Evolutionary conservation across 1,140 invertebrate species (phyloP).

Genomic region (Rhopalosiphum maidis): DNA sequence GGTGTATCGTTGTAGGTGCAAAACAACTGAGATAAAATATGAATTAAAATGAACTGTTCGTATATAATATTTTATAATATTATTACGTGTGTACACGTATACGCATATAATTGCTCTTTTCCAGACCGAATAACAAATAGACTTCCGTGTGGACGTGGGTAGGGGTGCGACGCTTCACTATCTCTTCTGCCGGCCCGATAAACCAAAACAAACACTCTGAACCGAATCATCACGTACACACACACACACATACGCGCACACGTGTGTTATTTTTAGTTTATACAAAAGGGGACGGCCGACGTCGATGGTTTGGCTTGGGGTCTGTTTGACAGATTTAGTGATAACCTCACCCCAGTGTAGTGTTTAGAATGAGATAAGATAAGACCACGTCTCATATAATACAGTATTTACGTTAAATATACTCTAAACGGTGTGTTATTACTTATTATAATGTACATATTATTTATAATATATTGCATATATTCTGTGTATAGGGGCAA

Average conservation of each 20-base stretch:
- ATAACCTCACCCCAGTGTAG: slow-evolving; percentile 30
- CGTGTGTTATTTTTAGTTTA: background rate
- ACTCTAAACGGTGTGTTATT: background rate
- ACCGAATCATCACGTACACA: background rate
- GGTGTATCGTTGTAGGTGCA: background rate
- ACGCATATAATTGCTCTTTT: background rate
- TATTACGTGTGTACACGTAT: no score
- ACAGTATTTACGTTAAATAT: background rate
- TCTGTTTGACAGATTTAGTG: slow-evolving; percentile 29
- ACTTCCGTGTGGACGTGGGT: background rate
- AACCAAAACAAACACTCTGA: slow-evolving; percentile 26
- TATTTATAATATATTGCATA: background rate
- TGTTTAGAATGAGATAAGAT: slow-evolving; percentile 17
- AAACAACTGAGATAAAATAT: background rate
- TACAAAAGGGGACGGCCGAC: background rate
- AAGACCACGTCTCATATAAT: background rate
- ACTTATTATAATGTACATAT: background rate
- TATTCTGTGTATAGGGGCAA: background rate
- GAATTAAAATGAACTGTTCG: background rate
- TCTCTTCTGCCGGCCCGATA: slow-evolving; percentile 14
- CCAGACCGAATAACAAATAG: background rate
- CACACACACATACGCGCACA: background rate
- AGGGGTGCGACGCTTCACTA: background rate
- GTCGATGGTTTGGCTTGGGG: background rate
- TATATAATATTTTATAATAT: background rate